Percentiles rank a stretch among this genome's conserved stretches.
Evolutionary conservation across 2,888 invertebrate genomes (phyloP).

Genomic region (Drosophila nigricruria): DNA sequence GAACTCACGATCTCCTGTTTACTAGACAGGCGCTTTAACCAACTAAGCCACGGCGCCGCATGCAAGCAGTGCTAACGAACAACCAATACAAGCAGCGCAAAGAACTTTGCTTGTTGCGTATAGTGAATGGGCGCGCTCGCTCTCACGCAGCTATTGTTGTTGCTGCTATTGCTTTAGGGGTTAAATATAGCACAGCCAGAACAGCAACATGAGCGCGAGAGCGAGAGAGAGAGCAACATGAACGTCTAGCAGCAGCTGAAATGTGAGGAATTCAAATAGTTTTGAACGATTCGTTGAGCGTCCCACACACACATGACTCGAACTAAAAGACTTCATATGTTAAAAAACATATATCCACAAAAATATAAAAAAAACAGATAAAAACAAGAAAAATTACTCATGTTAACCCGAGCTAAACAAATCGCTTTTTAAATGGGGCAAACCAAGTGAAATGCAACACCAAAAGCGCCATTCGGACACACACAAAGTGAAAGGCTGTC

Average conservation of each 20-base stretch:
- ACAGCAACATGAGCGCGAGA: neutral
- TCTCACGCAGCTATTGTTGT: conserved; percentile 13
- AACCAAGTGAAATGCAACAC: conserved; percentile 74
- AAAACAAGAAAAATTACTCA: conserved; percentile 70
- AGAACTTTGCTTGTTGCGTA: neutral
- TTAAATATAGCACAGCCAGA: conserved; percentile 49
- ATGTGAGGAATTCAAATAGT: conserved; percentile 30
- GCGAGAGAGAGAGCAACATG: conserved; percentile 4
- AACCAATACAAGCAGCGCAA: conserved; percentile 22
- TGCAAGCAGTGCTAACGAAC: conserved; percentile 31
- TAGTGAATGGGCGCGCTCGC: neutral
- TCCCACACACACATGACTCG: conserved; percentile 24
- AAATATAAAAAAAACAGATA: conserved; percentile 45
- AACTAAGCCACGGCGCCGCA: conserved; percentile 85
- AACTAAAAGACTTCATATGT: conserved; percentile 16
- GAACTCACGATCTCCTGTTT: conserved; percentile 86
- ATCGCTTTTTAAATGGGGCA: conserved; percentile 73
- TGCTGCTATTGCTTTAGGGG: conserved; percentile 11
- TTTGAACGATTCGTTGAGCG: conserved; percentile 42
- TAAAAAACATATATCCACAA: conserved; percentile 6
- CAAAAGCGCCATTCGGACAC: conserved; percentile 62
- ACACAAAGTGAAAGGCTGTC: conserved; percentile 76
- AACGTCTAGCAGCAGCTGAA: neutral
- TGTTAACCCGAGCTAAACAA: conserved; percentile 75
- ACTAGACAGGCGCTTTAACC: conserved; percentile 86